Percentiles rank a stretch among this genome's conserved stretches.
phyloP scores from a whole-genome alignment of 2,797 vertebrate genomes.

The Dendrocincla fuliginosa region DNA sequence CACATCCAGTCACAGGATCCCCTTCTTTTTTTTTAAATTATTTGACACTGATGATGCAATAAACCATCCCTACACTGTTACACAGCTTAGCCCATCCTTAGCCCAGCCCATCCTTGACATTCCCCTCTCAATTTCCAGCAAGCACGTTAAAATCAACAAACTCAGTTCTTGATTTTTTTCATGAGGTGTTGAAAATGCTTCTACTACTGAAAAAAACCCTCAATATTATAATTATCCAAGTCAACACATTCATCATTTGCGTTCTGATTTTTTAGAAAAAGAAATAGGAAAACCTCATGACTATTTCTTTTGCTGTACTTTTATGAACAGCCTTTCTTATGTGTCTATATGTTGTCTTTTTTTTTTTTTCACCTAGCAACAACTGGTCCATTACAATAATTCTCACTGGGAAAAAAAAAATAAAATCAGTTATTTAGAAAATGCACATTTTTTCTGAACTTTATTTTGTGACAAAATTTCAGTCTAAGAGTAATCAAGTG shows the following conservation, averaged over 20 bases:
- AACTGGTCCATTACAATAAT: neutral
- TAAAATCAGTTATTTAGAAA: neutral
- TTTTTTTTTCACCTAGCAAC: neutral
- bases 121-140: neutral
- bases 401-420: neutral
- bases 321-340: neutral
- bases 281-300: neutral
- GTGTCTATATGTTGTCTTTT: accelerated
- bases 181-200: neutral
- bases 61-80: accelerated
- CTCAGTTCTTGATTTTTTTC: neutral
- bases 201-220: neutral
- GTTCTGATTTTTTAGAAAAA: neutral
- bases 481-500: neutral
- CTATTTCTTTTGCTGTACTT: neutral
- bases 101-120: neutral
- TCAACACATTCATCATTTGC: neutral
- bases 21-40: neutral
- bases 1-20: accelerated
- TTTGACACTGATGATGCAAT: neutral
- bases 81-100: neutral
- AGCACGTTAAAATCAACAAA: neutral
- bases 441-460: neutral
- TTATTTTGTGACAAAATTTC: neutral
- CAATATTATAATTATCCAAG: neutral